These are phyloP conservation scores for Hemicentrotus pulcherrimus DNA, from an alignment of 35 echinoderm and acorn worm genomes.

Conservation along the genomic window DNA sequence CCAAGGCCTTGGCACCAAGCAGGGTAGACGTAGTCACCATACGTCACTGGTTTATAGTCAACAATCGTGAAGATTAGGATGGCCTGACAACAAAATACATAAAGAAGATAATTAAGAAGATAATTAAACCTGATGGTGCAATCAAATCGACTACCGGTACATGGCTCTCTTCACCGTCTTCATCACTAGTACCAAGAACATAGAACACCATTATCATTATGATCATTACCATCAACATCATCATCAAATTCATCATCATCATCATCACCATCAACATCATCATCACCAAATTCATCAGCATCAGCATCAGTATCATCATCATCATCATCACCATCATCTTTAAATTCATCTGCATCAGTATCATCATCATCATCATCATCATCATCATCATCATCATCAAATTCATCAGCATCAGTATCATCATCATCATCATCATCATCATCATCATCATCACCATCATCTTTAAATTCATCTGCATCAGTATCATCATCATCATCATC, in stretches of 20 bases:
- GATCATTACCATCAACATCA: too few species aligned
- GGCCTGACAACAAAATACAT: slow-evolving; percentile 55
- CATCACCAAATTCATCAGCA: background rate
- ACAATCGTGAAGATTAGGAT: slow-evolving; percentile 88
- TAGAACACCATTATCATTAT: background rate
- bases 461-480: too few species aligned
- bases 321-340: background rate
- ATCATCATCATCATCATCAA: background rate
- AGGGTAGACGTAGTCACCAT: slow-evolving; percentile 81
- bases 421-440: too few species aligned
- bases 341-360: too few species aligned
- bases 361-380: slow-evolving; percentile 1
- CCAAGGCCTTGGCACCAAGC: slow-evolving; percentile 84
- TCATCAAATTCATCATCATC: too few species aligned
- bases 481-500: slow-evolving; percentile 1
- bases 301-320: too few species aligned
- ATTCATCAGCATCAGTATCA: too few species aligned
- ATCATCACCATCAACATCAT: background rate
- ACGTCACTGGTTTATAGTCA: slow-evolving; percentile 77
- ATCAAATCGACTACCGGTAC: background rate
- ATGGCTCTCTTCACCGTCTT: slow-evolving; percentile 20
- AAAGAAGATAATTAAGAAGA: too few species aligned
- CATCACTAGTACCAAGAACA: background rate
- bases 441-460: background rate
- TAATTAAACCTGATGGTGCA: background rate